phyloP scores from a whole-genome alignment of 2,113 vertebrate species.

The Corynorhinus townsendii region DNA sequence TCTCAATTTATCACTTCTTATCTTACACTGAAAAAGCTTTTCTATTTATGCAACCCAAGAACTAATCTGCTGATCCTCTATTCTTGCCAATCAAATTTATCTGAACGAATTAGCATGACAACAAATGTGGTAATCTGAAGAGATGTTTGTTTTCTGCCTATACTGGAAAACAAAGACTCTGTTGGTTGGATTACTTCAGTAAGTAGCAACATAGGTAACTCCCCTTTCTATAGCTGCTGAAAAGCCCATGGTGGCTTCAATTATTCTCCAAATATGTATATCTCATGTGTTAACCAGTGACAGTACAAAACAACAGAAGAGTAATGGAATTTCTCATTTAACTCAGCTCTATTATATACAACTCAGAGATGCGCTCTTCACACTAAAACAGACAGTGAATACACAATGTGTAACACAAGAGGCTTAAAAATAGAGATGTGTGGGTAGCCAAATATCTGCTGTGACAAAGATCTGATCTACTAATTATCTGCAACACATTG shows the following conservation, averaged over 20 bases:
- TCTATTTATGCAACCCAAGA: background rate
- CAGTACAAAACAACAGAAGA: slow-evolving; percentile 34
- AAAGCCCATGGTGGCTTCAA: background rate
- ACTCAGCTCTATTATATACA: slow-evolving; percentile 5
- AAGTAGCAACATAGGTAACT: background rate
- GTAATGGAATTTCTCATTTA: slow-evolving; percentile 53
- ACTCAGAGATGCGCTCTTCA: background rate
- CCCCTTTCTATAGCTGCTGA: background rate
- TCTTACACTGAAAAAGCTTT: background rate
- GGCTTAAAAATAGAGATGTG: slow-evolving; percentile 76
- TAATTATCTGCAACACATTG: slow-evolving; percentile 76
- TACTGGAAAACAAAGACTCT: slow-evolving; percentile 40
- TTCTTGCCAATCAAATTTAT: slow-evolving; percentile 48
- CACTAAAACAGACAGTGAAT: slow-evolving; percentile 55
- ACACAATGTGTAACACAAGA: slow-evolving; percentile 37
- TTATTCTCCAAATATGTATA: slow-evolving; percentile 36
- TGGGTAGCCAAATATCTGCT: slow-evolving; percentile 73
- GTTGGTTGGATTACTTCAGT: background rate
- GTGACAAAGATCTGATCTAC: slow-evolving; percentile 76
- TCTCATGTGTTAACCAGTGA: slow-evolving; percentile 33
- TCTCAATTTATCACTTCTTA: background rate
- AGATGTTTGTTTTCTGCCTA: slow-evolving; percentile 49
- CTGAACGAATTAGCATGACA: slow-evolving; percentile 31
- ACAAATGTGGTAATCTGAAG: slow-evolving; percentile 5
- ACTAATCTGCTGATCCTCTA: slow-evolving; percentile 5